Evolutionary conservation across 2,797 vertebrate genomes (phyloP).

Genomic region (Harpagifer antarcticus): DNA sequence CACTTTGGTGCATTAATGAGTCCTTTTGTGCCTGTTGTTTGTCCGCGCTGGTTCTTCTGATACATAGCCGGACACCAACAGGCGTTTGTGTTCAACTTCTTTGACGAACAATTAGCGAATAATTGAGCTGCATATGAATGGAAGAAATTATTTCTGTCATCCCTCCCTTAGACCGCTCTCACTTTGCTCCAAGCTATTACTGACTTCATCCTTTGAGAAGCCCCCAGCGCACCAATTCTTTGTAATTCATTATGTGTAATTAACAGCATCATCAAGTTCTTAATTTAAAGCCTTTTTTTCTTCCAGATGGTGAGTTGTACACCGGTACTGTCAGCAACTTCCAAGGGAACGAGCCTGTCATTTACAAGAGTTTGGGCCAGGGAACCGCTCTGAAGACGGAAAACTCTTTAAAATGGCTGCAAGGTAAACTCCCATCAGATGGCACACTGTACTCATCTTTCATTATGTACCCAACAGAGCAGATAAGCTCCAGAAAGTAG

Average conservation of each 20-base stretch:
- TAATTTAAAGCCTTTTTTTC: conserved; percentile 36
- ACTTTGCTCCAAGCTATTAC: conserved; percentile 16
- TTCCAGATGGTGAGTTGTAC: conserved; percentile 92
- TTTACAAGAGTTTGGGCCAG: conserved; percentile 92
- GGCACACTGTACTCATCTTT: conserved; percentile 28
- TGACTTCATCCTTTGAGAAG: conserved; percentile 8
- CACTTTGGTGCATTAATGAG: conserved; percentile 62
- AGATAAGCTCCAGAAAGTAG: conserved; percentile 63
- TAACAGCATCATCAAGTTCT: conserved; percentile 9
- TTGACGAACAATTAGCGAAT: conserved; percentile 65
- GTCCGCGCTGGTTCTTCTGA: conserved; percentile 44
- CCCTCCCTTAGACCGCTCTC: conserved; percentile 26
- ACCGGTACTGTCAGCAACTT: conserved; percentile 95
- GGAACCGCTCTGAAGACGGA: conserved; percentile 93
- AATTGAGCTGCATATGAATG: conserved; percentile 54
- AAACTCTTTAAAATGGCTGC: conserved; percentile 96
- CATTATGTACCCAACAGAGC: conserved; percentile 43
- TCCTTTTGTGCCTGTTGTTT: conserved; percentile 51
- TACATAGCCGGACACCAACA: conserved; percentile 55
- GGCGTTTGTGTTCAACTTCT: conserved; percentile 55
- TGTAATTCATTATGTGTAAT: conserved; percentile 25
- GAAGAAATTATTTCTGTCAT: conserved; percentile 46
- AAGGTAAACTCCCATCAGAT: conserved; percentile 84
- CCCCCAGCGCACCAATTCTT: conserved; percentile 2
- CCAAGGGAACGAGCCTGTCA: conserved; percentile 95